Conservation (phyloP, 2,797 vertebrate genomes). For the Gymnoscopelus braueri region DNA sequence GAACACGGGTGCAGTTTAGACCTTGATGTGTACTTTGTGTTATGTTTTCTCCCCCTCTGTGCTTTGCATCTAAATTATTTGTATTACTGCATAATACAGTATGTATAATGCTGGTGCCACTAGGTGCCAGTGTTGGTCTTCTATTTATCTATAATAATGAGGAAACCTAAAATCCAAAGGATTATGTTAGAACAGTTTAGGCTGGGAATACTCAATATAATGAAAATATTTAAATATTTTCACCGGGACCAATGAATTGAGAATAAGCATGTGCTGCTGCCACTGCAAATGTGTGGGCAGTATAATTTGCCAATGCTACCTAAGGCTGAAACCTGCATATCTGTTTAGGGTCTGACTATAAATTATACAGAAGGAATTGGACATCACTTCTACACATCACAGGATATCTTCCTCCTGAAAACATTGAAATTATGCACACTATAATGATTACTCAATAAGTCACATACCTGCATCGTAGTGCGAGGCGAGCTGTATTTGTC, state of each 20-base stretch:
- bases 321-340: no score
- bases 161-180: neutral
- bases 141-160: neutral
- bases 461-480: neutral
- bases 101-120: slow-evolving; percentile 27
- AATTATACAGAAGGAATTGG: neutral
- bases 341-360: neutral
- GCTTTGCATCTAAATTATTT: no score
- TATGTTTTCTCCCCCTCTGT: neutral
- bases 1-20: neutral
- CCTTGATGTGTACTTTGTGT: neutral
- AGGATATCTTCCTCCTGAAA: neutral
- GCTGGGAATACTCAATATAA: neutral
- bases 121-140: slow-evolving; percentile 47
- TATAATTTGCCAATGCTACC: no score
- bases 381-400: neutral
- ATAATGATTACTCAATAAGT: no score
- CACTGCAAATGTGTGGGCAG: no score
- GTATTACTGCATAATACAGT: no score
- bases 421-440: neutral
- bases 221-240: no score
- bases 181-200: neutral
- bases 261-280: no score
- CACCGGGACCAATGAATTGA: no score
- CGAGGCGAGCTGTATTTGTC: neutral